A percentile compares a stretch with the other conserved stretches of the same genome.
Conservation (phyloP, 2,797 vertebrate genomes). For the Tamandua tetradactyla region DNA sequence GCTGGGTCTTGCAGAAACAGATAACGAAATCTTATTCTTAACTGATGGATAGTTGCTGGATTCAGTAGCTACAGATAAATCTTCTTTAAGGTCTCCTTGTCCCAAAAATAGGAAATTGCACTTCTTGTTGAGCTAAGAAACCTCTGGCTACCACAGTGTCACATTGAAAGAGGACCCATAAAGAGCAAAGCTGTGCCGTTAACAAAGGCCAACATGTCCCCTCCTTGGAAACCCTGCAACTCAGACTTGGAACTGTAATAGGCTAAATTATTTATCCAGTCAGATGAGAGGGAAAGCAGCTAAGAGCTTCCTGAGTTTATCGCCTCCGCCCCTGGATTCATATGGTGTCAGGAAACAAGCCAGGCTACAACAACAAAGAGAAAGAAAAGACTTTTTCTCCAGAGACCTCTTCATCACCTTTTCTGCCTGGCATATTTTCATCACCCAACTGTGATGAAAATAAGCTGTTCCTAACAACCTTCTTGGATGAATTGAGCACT, state of each 20-base stretch:
- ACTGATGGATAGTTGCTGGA: background rate
- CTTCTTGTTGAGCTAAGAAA: background rate
- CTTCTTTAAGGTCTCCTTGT: background rate
- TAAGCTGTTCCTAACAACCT: background rate
- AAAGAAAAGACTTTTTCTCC: background rate
- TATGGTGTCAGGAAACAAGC: background rate
- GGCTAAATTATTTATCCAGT: conserved; percentile 45
- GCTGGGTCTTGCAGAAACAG: background rate
- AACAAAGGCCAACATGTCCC: background rate
- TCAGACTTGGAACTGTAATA: background rate
- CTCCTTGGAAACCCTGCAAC: background rate
- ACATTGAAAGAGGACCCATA: background rate
- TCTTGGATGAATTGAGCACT: background rate
- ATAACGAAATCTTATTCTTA: background rate
- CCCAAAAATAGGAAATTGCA: background rate
- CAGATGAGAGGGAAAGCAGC: background rate
- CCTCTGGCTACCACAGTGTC: background rate
- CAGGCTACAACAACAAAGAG: background rate
- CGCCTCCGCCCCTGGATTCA: background rate
- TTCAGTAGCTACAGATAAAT: background rate
- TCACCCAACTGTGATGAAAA: background rate
- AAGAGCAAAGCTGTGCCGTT: background rate
- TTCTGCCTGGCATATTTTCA: background rate
- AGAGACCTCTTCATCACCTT: background rate
- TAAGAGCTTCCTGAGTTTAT: background rate